phyloP scores from a whole-genome alignment of 2,113 vertebrate species.

The Laterallus jamaicensis region DNA sequence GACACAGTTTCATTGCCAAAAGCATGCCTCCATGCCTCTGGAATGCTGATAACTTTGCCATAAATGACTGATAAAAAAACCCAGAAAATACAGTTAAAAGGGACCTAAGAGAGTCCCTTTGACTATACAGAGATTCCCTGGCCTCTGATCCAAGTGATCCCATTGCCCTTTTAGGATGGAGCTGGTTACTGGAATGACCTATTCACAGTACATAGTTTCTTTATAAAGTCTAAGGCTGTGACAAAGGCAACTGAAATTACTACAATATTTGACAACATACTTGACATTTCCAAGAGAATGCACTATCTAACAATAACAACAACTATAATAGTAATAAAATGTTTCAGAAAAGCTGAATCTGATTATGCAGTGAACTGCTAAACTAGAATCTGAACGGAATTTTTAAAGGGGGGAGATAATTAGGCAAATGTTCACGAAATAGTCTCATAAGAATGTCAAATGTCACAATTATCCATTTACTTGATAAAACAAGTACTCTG shows the following conservation, averaged over 20 bases:
- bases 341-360: slow-evolving; percentile 8
- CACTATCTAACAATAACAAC: neutral
- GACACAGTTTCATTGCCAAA: neutral
- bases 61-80: neutral
- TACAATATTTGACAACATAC: slow-evolving; percentile 34
- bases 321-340: neutral
- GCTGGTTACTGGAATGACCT: neutral
- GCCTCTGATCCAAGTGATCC: neutral
- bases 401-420: slow-evolving; percentile 4
- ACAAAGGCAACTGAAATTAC: slow-evolving; percentile 21
- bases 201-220: neutral
- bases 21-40: neutral
- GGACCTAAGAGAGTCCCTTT: neutral
- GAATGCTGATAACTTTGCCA: neutral
- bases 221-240: neutral
- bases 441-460: neutral
- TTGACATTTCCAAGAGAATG: slow-evolving; percentile 43
- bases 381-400: neutral
- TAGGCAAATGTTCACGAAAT: slow-evolving; percentile 17
- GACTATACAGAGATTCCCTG: neutral
- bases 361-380: neutral
- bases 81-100: neutral
- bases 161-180: neutral
- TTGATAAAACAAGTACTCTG: slow-evolving; percentile 35
- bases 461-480: slow-evolving; percentile 39